Conservation (phyloP, 2,797 vertebrate species). For the Sebastes oblongus region DNA sequence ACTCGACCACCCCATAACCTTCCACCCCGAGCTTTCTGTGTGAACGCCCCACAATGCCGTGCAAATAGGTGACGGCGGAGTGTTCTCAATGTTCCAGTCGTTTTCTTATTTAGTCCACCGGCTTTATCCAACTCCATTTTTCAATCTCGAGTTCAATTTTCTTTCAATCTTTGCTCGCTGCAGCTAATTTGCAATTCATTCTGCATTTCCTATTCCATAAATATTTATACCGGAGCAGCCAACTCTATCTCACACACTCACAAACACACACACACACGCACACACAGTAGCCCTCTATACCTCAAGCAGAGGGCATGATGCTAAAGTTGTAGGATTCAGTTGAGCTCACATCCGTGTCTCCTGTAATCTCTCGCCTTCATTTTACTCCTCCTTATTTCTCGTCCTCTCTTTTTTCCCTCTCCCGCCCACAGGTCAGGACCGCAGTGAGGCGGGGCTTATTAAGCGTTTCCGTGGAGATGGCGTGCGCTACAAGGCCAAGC, state of each 20-base stretch:
- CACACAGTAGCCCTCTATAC: background rate
- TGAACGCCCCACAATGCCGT: constrained; percentile 22
- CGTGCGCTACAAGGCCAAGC: constrained; percentile 96
- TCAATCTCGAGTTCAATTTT: constrained; percentile 63
- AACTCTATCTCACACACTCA: background rate
- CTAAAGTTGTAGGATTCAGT: constrained; percentile 22
- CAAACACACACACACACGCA: background rate
- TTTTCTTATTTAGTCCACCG: constrained; percentile 38
- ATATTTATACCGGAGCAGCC: constrained; percentile 61
- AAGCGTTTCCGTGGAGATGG: constrained; percentile 98
- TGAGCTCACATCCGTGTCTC: constrained; percentile 38
- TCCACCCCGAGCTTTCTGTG: constrained; percentile 7
- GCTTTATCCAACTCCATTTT: constrained; percentile 40
- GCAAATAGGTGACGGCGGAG: background rate
- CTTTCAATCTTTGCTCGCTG: constrained; percentile 28
- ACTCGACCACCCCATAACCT: constrained; percentile 1
- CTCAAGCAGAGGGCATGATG: constrained; percentile 6
- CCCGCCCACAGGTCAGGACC: constrained; percentile 91
- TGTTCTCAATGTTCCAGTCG: constrained; percentile 30
- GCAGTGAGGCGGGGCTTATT: constrained; percentile 95
- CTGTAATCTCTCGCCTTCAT: constrained; percentile 21
- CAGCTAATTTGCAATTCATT: constrained; percentile 66
- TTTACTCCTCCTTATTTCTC: constrained; percentile 10
- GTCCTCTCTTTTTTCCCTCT: background rate
- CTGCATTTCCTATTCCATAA: constrained; percentile 64